These are phyloP conservation scores for Eueremaeus valkanovi DNA, from an alignment of 2,888 invertebrate genomes.

Conservation along the genomic window DNA sequence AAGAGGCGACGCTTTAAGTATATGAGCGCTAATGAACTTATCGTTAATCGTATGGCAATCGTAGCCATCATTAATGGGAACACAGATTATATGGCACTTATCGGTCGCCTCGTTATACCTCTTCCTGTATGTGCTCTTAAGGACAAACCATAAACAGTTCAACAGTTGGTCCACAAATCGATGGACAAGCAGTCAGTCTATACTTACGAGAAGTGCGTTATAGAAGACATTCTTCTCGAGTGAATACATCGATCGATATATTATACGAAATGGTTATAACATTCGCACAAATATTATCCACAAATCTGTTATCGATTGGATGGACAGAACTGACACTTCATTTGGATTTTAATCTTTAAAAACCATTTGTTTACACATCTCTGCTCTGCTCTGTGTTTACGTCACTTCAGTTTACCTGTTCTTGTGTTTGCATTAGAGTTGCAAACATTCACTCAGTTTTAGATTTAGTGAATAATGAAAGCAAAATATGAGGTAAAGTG, in stretches of 20 bases:
- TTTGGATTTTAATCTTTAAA: neutral
- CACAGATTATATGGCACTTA: constrained; percentile 35
- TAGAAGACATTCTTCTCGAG: neutral
- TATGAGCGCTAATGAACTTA: constrained; percentile 40
- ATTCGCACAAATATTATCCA: too few relatives aligned
- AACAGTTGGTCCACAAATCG: neutral
- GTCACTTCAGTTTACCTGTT: too few relatives aligned
- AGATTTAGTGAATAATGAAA: too few relatives aligned
- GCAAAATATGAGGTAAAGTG: too few relatives aligned
- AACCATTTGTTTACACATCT: neutral
- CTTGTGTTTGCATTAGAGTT: too few relatives aligned
- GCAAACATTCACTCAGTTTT: too few relatives aligned
- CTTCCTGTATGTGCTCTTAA: constrained; percentile 27
- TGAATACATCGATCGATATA: neutral
- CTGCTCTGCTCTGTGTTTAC: neutral
- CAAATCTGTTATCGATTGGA: too few relatives aligned
- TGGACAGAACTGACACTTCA: neutral
- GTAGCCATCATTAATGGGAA: constrained; percentile 32
- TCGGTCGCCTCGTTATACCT: constrained; percentile 20
- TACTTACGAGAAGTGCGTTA: neutral
- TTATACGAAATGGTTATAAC: too few relatives aligned
- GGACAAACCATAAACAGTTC: neutral
- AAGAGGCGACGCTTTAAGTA: constrained; percentile 39
- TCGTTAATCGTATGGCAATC: constrained; percentile 27
- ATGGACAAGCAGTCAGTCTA: neutral